A percentile compares a stretch with the other conserved stretches of the same genome.
These are phyloP conservation scores for Mechanitis messenoides DNA, from an alignment of 2,888 invertebrate species.

Conservation along the genomic window DNA sequence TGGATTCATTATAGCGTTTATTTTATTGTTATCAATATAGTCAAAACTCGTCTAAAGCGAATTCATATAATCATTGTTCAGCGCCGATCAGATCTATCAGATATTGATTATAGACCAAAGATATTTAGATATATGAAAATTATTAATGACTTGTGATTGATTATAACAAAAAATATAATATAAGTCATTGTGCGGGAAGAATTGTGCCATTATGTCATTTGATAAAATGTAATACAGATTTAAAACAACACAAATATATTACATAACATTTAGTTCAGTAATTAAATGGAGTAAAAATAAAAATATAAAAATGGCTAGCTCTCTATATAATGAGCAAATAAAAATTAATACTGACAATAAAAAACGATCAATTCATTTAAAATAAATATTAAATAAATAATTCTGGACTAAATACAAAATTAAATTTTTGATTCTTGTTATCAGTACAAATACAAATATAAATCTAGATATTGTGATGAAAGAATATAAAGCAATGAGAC, in stretches of 20 bases:
- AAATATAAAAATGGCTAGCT: neutral
- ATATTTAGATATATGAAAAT: neutral
- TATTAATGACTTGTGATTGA: slow-evolving; percentile 1
- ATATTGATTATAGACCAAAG: neutral
- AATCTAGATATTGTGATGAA: too few relatives aligned
- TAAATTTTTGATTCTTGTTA: neutral
- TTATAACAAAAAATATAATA: neutral
- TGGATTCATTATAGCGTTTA: neutral
- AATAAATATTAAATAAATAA: neutral
- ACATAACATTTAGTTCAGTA: too few relatives aligned
- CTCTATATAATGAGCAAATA: neutral
- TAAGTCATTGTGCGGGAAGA: slow-evolving; percentile 11
- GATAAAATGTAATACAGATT: neutral
- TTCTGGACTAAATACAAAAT: neutral
- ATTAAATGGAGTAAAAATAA: too few relatives aligned
- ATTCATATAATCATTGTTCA: too few relatives aligned
- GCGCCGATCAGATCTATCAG: too few relatives aligned
- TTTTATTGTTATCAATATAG: neutral
- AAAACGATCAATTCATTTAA: neutral
- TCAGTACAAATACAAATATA: neutral
- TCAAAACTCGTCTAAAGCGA: too few relatives aligned
- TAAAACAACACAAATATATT: too few relatives aligned
- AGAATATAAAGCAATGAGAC: too few relatives aligned
- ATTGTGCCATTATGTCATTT: slow-evolving; percentile 8
- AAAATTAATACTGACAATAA: slow-evolving; percentile 3